Base-by-base conservation (phyloP, 2,797 vertebrate species). In the Cryptoprocta ferox region DNA sequence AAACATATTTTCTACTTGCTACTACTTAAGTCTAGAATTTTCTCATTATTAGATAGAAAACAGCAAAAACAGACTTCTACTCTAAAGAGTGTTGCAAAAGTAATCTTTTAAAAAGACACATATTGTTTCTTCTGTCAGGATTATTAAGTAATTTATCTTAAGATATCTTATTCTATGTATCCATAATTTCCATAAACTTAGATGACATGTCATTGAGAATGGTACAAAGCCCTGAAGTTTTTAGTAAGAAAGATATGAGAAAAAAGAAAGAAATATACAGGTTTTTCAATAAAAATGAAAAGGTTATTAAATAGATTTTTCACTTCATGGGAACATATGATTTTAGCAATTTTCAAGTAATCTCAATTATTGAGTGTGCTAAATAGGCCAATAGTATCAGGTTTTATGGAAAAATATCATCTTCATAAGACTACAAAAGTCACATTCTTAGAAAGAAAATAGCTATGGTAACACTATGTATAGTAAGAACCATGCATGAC, bases 151-250 rank as follows among this genome's bases (percentile, higher is more conserved):
- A 76, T 92, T 88, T 93, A 78, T 93, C 59, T 82, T 65, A 81
- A 65, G 35, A 68, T 11, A 24, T 65, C 6, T 75, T 66, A 75
- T 65, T 37, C 50, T 90, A 65, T 32, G 28, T 91, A 79, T 37
- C 15, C 59, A 24, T 98, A 91, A 98, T 97, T 98, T 97, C 97
- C 98, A 94, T 96, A 98, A 98, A 94, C 95, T 95, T 97, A 98
- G 94, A 97, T 96, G 95, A 96, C 95, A 98, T 93, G 91, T 97
- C 95, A 97, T 98, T 98, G 95, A 97, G 98, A 98, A 98, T 89
- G 91, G 89, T 97, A 98, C 97, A 98, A 98, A 97, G 83, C 89
- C 95, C 96, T 9, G 66, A 98, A 98, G 97, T 94, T 97, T 98
- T 98, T 83, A 0, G 83, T 96, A 98, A 97, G 94, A 96, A 96